Conservation (phyloP, 1,140 invertebrate species). For the Sinonovacula constricta region DNA sequence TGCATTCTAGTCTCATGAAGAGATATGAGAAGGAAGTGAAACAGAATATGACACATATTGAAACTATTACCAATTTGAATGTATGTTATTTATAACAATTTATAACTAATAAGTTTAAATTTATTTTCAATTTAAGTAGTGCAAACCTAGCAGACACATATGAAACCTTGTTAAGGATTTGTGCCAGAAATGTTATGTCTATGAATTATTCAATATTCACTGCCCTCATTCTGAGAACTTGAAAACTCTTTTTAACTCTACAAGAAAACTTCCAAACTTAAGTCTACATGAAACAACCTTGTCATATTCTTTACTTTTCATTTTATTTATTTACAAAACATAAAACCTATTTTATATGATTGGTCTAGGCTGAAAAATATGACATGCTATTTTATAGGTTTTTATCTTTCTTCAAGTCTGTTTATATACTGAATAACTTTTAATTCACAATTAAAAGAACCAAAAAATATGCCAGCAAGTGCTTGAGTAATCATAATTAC, state of each 20-base stretch:
- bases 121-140: no score
- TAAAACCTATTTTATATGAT: no score
- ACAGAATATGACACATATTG: constrained; percentile 61
- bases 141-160: not conserved
- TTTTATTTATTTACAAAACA: no score
- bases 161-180: not conserved
- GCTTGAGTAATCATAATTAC: not conserved
- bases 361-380: no score
- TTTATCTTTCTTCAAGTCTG: no score
- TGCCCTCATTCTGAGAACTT: not conserved
- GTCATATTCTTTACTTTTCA: no score
- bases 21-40: constrained; percentile 72
- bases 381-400: no score
- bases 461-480: not conserved
- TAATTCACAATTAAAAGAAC: not conserved
- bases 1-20: constrained; percentile 68
- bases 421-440: no score
- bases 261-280: no score
- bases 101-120: no score
- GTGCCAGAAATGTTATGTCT: not conserved
- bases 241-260: not conserved
- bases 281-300: no score
- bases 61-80: constrained; percentile 67
- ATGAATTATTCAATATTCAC: not conserved
- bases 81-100: constrained; percentile 58